Evolutionary conservation across 2,113 vertebrate species (phyloP).

Genomic region (Atherinomorus stipes): DNA sequence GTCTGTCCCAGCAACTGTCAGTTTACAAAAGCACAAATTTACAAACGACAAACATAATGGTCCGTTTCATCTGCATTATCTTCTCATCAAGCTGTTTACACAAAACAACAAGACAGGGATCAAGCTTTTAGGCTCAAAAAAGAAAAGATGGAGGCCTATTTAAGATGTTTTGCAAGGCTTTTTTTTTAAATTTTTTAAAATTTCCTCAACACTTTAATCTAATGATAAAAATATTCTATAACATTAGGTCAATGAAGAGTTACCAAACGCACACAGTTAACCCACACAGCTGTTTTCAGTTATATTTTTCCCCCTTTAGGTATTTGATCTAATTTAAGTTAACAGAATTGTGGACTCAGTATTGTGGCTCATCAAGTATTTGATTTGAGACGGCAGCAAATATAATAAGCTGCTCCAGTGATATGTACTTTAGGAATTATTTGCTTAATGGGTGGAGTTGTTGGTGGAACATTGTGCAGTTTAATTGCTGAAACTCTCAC

Average conservation of each 20-base stretch:
- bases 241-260: neutral
- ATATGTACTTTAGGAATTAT: neutral
- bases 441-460: conserved; percentile 1
- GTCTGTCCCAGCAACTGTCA: neutral
- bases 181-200: neutral
- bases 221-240: neutral
- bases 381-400: too few species aligned
- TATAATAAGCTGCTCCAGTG: neutral
- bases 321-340: neutral
- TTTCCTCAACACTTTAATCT: neutral
- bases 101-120: conserved; percentile 16
- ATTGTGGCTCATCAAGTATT: neutral
- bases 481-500: neutral
- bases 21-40: neutral
- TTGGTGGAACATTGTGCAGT: neutral
- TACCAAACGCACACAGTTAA: neutral
- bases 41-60: conserved; percentile 9
- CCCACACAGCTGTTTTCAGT: neutral
- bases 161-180: neutral
- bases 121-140: neutral
- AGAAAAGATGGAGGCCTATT: neutral
- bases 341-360: too few species aligned
- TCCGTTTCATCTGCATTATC: conserved; percentile 4
- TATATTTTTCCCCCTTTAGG: too few species aligned
- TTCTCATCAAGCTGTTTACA: conserved; percentile 31